Conservation (phyloP, 2,888 invertebrate species). For the Trissolcus brochymenae region DNA sequence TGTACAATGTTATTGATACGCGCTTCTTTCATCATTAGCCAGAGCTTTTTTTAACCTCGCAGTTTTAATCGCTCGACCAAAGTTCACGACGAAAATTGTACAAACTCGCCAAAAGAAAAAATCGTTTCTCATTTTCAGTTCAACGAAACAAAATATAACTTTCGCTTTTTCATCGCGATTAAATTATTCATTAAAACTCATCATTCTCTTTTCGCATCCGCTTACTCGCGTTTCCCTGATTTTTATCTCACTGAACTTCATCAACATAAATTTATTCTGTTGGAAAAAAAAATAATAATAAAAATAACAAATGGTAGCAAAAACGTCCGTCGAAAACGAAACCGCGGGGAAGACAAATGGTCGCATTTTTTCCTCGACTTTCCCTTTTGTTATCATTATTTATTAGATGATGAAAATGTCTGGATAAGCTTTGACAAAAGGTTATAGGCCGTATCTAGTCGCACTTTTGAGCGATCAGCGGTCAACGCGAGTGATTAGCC, state of each 20-base stretch:
- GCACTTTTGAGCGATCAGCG: background rate
- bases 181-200: background rate
- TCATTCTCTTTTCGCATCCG: conserved; percentile 12
- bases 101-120: background rate
- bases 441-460: too few species aligned
- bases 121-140: background rate
- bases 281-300: background rate
- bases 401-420: too few species aligned
- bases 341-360: too few species aligned
- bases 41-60: background rate
- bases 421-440: too few species aligned
- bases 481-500: background rate
- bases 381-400: too few species aligned
- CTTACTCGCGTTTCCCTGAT: conserved; percentile 1
- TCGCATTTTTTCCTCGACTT: too few species aligned
- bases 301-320: background rate
- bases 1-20: conserved; percentile 11
- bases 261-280: conserved; percentile 12
- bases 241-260: conserved; percentile 11
- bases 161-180: background rate
- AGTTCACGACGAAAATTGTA: background rate
- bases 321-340: background rate
- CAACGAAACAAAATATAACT: background rate
- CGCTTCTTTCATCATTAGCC: background rate
- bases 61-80: conserved; percentile 5